Evolutionary conservation across 2,888 invertebrate genomes (phyloP).

Genomic region (Lithophane socia): DNA sequence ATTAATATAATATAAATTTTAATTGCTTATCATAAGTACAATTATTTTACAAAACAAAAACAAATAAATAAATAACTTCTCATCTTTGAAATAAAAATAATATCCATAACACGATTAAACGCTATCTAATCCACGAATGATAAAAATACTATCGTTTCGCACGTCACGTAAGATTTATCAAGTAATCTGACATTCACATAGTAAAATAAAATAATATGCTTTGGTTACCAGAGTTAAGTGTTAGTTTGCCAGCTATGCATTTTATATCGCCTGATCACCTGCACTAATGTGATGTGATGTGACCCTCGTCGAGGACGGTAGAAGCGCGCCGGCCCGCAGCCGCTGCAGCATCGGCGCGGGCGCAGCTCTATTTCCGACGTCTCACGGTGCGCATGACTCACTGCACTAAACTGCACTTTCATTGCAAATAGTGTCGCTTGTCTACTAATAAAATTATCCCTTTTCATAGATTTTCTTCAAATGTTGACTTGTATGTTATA

Average conservation of each 20-base stretch:
- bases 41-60: slow-evolving; percentile 18
- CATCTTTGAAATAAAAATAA: slow-evolving; percentile 31
- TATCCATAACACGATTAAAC: slow-evolving; percentile 11
- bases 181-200: slow-evolving; percentile 36
- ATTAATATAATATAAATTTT: background rate
- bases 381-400: slow-evolving; percentile 78
- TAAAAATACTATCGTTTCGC: slow-evolving; percentile 44
- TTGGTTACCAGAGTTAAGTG: background rate
- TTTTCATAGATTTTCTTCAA: slow-evolving; percentile 72
- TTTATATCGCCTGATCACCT: background rate
- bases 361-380: slow-evolving; percentile 81
- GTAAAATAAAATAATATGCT: slow-evolving; percentile 15
- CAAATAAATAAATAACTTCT: slow-evolving; percentile 34
- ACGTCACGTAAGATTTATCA: slow-evolving; percentile 22
- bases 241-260: background rate
- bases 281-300: background rate
- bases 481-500: slow-evolving; percentile 4
- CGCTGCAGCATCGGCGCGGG: slow-evolving; percentile 47
- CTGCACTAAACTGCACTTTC: slow-evolving; percentile 87
- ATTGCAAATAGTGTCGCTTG: slow-evolving; percentile 81
- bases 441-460: slow-evolving; percentile 74
- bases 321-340: background rate
- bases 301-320: slow-evolving; percentile 6
- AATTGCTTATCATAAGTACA: background rate
- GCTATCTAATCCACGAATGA: slow-evolving; percentile 29